phyloP scores from a whole-genome alignment of 37 sponge, comb jelly and placozoan species.

The Ianthella basta region DNA sequence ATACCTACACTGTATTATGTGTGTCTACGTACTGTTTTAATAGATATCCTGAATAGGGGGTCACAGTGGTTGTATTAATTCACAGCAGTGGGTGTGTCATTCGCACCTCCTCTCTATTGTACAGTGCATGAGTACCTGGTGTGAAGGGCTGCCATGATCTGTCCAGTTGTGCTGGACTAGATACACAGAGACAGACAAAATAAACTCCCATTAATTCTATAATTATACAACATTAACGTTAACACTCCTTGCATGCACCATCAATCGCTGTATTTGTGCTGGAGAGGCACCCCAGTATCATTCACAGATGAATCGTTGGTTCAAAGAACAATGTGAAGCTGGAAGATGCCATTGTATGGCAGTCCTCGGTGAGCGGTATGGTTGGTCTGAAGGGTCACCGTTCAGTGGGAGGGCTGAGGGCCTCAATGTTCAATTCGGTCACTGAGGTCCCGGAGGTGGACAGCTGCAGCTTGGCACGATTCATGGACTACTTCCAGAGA shows the following conservation, averaged over 20 bases:
- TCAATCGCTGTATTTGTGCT: too few species aligned
- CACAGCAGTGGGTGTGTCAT: too few species aligned
- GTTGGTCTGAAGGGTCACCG: conserved; percentile 85
- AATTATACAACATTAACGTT: conserved; percentile 75
- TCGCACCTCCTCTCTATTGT: too few species aligned
- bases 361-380: conserved; percentile 58
- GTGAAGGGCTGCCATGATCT: conserved; percentile 39
- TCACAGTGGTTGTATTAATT: too few species aligned
- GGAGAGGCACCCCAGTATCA: too few species aligned
- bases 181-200: conserved; percentile 72
- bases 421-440: conserved; percentile 92
- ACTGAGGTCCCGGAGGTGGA: conserved; percentile 69
- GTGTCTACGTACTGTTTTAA: too few species aligned
- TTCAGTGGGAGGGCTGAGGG: conserved; percentile 91
- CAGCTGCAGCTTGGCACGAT: conserved; percentile 53
- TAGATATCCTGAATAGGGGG: too few species aligned
- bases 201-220: conserved; percentile 87
- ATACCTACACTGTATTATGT: too few species aligned
- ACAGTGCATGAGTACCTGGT: conserved; percentile 84
- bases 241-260: too few species aligned
- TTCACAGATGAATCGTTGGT: conserved; percentile 55
- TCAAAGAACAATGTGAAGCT: conserved; percentile 51
- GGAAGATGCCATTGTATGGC: conserved; percentile 79
- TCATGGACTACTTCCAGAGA: conserved; percentile 81
- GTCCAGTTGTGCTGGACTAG: conserved; percentile 81